Evolutionary conservation across 2,797 vertebrate species (phyloP), one percentile per base, ranked within the genome.

Genomic region (Myiotriccus ornatus): DNA sequence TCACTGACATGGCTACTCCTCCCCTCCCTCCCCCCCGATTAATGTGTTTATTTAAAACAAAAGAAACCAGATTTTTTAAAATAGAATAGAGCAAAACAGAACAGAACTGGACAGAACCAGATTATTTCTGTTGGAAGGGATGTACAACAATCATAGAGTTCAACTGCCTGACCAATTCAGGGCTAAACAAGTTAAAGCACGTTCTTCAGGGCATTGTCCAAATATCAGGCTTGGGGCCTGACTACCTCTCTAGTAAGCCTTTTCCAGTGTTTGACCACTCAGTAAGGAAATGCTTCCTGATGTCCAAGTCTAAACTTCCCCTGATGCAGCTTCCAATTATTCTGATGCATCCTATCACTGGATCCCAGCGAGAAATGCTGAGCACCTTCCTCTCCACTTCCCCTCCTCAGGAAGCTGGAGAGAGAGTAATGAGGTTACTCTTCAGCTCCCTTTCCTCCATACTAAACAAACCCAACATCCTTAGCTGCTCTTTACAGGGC

Each of bases 1-100:
- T 24, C 10, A n/a, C 59, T 49, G 59, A 44, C 12, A 13, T 49
- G 22, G 20, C 37, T 65, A 49, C 32, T 3, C 3, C 14, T 2
- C 23, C 0, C 2, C 34, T 3, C 10, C 8, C 15, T 6, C 0
- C 1, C 1, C 2, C 16, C 10, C 15, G 52, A 32, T 23, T 16
- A 34, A 12, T 50, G 52, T 22, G 4, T 46, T 87, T 78, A 49
- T 69, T 59, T 56, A 55, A 41, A 32, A 62, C 14, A 59, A 69
- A 79, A 65, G 4, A 84, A 69, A 60, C 20, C 10, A 62, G 9
- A 6, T 6, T 65, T 71, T 71, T 30, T 3, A n/a, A 41, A 47
- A 43, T 21, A 34, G 12, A 53, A 19, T 9, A 19, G 5, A 39
- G 10, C 27, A 50, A 50, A 50, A 50, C 27, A 28, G 28, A 71